Percentiles rank a stretch among this genome's conserved stretches.
Evolutionary conservation across 2,113 vertebrate species (phyloP).

Genomic region (Papio anubis): DNA sequence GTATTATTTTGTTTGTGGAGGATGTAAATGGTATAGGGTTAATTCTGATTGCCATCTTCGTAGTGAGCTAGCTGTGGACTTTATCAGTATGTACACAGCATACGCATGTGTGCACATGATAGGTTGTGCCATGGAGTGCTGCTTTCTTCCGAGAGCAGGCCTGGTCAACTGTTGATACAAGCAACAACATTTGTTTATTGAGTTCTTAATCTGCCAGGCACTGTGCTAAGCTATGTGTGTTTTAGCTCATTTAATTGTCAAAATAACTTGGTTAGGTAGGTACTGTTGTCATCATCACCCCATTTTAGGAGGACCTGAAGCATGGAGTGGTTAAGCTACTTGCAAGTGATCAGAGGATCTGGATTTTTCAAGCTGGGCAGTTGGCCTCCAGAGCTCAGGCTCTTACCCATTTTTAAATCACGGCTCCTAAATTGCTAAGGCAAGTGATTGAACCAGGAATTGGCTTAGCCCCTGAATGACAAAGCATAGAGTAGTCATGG

Average conservation of each 20-base stretch:
- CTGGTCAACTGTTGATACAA: not conserved
- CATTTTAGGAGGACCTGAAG: not conserved
- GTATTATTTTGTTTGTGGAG: not conserved
- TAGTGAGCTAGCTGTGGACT: not conserved
- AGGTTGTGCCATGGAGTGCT: slow-evolving; percentile 28
- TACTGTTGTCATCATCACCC: not conserved
- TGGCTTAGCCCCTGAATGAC: slow-evolving; percentile 12
- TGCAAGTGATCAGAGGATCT: not conserved
- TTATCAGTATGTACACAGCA: not conserved
- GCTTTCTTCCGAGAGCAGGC: not conserved
- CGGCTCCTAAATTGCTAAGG: slow-evolving; percentile 56
- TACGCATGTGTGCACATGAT: not conserved
- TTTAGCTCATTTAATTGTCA: not conserved
- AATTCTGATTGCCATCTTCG: slow-evolving; percentile 3
- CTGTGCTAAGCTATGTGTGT: not conserved
- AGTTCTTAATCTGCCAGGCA: not conserved
- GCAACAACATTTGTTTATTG: not conserved
- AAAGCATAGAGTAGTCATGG: not conserved
- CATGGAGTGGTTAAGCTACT: not conserved
- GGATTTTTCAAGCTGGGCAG: not conserved
- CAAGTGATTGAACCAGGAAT: slow-evolving; percentile 57
- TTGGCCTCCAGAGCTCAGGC: not conserved
- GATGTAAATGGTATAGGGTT: not conserved
- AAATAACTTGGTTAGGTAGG: not conserved
- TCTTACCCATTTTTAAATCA: not conserved